Base-by-base conservation (phyloP, 2,888 invertebrate species). In the Teinopalpus imperialis region DNA sequence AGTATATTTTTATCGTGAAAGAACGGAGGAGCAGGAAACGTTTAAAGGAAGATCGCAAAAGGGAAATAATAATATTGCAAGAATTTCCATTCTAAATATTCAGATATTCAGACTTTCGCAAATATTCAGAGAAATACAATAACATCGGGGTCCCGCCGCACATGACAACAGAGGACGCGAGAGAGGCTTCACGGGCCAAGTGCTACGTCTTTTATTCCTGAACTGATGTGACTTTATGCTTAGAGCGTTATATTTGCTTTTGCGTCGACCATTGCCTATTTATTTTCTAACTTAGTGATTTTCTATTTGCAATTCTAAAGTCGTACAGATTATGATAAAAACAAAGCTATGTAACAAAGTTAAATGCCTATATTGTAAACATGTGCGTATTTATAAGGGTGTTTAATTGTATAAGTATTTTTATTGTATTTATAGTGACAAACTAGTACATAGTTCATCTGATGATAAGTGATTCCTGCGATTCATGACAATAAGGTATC, bases 101-200 rank as follows among this genome's bases (percentile, higher is more conserved):
- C 35, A 21, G 35, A 7, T n/a, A 10, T 40, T 21, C 35, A 14
- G 29, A 35, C 49, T 48, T 31, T 46, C 30, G 48, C 56, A 60
- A 63, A 62, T 56, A 61, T 68, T 61, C 45, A 50, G 34, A 30
- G 35, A 32, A 49, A 59, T 54, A 69, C 61, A 63, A 66, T 59
- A 61, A 58, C 56, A 61, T 51, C 54, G 49, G 54, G 59, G 27
- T 23, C 59, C 55, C 46, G 43, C 29, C 48, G 50, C 49, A 49
- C 44, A 43, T 34, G 49, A 62, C 61, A 61, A 66, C 61, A 55
- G 60, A 50, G 61, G 59, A 61, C 60, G 56, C 56, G 50, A 56
- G 58, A 65, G 59, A 59, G 62, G 61, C 64, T 74, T 76, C 65
- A 75, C 74, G 74, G 76, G 64, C 69, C 68, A 66, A 50, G 51